Evolutionary conservation across 2,113 vertebrate genomes (phyloP).

Genomic region (Podarcis raffonei): DNA sequence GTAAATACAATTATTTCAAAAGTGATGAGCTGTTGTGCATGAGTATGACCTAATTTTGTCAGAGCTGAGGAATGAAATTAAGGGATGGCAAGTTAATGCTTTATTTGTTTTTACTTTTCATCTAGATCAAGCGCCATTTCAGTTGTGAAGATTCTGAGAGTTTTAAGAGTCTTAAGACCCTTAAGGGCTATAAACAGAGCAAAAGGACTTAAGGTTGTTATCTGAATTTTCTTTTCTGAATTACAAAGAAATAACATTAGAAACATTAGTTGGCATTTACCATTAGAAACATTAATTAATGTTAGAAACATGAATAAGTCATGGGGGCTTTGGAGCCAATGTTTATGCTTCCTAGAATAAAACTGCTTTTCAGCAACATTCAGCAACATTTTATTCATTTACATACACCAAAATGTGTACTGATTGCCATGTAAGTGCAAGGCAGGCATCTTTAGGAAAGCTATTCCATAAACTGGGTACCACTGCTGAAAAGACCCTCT

Average conservation of each 20-base stretch:
- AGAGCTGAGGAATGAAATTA: not conserved
- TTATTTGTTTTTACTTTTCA: slow-evolving; percentile 3
- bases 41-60: not conserved
- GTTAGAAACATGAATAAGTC: not conserved
- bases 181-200: slow-evolving; percentile 98
- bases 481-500: no score
- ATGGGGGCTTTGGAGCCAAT: not conserved
- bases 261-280: not conserved
- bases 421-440: no score
- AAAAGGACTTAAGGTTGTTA: slow-evolving; percentile 95
- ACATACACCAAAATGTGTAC: no score
- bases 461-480: no score
- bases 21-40: not conserved
- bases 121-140: slow-evolving; percentile 97
- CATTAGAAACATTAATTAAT: not conserved
- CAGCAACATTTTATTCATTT: not conserved
- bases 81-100: slow-evolving; percentile 14
- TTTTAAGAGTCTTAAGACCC: slow-evolving; percentile 93
- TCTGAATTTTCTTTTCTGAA: slow-evolving; percentile 16
- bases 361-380: not conserved
- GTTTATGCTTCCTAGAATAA: not conserved
- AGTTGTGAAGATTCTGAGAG: slow-evolving; percentile 97
- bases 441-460: no score
- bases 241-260: not conserved
- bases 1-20: not conserved